Base-by-base conservation (phyloP, 2,797 vertebrate species). In the Sebastes ruberrimus region DNA sequence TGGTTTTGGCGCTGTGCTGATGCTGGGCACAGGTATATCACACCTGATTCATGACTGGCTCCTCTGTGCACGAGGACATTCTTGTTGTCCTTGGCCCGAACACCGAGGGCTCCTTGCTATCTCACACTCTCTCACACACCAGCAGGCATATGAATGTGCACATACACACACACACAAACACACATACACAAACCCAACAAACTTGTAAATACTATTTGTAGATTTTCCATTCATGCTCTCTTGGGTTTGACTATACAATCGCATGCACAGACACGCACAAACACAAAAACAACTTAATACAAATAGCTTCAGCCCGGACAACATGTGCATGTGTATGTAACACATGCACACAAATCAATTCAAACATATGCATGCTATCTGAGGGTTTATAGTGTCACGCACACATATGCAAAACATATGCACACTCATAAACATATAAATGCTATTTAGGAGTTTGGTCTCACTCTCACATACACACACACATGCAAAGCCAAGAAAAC, bases 11-110 rank as follows among this genome's bases (percentile, higher is more conserved):
- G 6, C 52, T 67, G 5, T n/a, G 77, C 88, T 86, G 84, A 71
- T 68, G 78, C 66, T 67, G 55, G 64, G 78, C 33, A 83, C 94
- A 95, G 95, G 95, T 96, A 96, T 95, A 96, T 95, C 92, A 90
- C 93, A 95, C 94, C 94, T 95, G 95, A 96, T 94, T 95, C 94
- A 95, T 96, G 95, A 95, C 95, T 95, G 64, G 81, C 83, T 91
- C 63, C 92, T 95, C 94, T 95, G 93, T 96, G 89, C 90, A 84
- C 68, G 65, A 72, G 75, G 76, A 75, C 88, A 91, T 88, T 94
- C 85, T 88, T 96, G 94, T 94, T 93, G 92, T 89, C 88, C 60
- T 94, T 95, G 94, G 94, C 93, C 14, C 28, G 74, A 90, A 91
- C 80, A 84, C 74, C 64, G 69, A 79, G 84, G 42, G 80, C 80